Evolutionary conservation across 2,888 invertebrate species (phyloP).

Genomic region (Acanthosepion pharaonis): DNA sequence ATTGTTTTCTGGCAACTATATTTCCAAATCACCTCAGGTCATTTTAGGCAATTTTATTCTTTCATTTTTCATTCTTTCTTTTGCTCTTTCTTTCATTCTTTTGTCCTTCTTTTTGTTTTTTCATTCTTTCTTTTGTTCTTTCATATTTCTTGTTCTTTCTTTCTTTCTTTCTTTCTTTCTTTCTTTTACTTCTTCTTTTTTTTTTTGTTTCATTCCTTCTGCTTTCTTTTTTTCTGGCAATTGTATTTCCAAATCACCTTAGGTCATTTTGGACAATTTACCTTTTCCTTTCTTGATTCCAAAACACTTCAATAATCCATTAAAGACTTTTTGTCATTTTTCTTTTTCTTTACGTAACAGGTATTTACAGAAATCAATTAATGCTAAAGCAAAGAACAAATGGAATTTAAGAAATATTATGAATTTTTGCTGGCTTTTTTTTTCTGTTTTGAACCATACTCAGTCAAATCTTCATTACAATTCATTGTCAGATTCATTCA

Average conservation of each 20-base stretch:
- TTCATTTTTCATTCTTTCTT: neutral
- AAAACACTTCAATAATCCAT: neutral
- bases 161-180: too few species aligned
- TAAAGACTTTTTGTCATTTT: neutral
- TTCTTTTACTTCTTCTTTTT: too few species aligned
- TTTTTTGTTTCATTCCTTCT: too few species aligned
- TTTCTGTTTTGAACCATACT: neutral
- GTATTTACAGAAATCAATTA: slow-evolving; percentile 13
- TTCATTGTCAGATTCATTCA: neutral
- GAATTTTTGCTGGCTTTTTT: neutral
- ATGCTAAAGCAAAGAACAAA: neutral
- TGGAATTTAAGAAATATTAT: slow-evolving; percentile 9
- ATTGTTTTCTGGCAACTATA: too few species aligned
- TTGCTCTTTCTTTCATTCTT: too few species aligned
- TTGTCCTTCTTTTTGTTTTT: too few species aligned
- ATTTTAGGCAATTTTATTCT: neutral
- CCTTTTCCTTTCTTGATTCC: neutral
- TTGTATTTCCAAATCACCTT: too few species aligned
- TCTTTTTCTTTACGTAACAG: neutral
- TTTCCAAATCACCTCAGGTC: neutral
- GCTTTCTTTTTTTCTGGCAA: too few species aligned
- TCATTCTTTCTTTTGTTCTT: too few species aligned
- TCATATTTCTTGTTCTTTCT: too few species aligned
- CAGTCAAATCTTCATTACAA: neutral
- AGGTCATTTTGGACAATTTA: slow-evolving; percentile 13